These are phyloP conservation scores for Otocyon megalotis DNA, from an alignment of 2,113 vertebrate species.

Conservation along the genomic window DNA sequence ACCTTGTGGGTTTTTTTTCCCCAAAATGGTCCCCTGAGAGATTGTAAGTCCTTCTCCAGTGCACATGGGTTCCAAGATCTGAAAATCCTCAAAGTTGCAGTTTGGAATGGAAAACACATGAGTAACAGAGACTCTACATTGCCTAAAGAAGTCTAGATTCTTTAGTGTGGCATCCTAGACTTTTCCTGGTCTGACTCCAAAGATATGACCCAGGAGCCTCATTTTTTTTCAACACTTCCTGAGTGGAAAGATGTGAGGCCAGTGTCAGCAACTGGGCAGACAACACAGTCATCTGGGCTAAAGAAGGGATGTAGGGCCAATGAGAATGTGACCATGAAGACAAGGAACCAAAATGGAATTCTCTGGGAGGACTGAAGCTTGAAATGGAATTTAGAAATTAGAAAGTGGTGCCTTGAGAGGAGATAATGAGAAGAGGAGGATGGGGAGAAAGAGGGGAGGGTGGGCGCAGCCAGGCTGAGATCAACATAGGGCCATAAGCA, in stretches of 20 bases:
- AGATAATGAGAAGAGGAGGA: neutral
- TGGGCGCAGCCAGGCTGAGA: neutral
- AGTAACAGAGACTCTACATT: neutral
- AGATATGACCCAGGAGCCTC: neutral
- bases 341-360: neutral
- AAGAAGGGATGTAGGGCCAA: neutral
- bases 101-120: neutral
- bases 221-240: neutral
- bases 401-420: neutral
- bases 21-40: neutral
- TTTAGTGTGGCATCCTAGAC: neutral
- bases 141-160: neutral
- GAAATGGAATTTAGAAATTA: neutral
- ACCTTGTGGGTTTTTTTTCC: neutral
- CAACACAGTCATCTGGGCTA: fast-evolving
- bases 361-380: neutral
- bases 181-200: neutral
- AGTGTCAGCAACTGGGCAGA: fast-evolving
- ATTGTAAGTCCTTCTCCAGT: slow-evolving; percentile 31
- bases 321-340: neutral
- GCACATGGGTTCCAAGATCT: neutral
- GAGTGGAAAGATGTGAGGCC: neutral
- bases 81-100: neutral
- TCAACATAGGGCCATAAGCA: neutral
- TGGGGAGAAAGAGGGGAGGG: fast-evolving